Conservation (phyloP, 2,888 invertebrate species). For the Heliconius charithonia region DNA sequence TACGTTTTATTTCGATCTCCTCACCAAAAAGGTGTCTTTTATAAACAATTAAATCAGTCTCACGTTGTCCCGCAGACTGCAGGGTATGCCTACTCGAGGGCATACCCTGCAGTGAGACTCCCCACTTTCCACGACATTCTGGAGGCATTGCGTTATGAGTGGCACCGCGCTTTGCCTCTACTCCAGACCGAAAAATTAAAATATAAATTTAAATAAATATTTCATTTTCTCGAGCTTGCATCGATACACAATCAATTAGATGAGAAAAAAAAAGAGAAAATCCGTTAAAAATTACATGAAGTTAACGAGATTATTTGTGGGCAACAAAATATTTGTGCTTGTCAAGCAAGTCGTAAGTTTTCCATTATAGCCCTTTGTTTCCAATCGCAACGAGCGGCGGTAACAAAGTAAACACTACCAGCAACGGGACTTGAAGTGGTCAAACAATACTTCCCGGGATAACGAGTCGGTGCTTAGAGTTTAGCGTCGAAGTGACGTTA, state of each 20-base stretch:
- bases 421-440: constrained; percentile 46
- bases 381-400: constrained; percentile 12
- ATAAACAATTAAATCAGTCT: too few species aligned
- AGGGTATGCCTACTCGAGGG: too few species aligned
- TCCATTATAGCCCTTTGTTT: constrained; percentile 29
- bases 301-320: constrained; percentile 14
- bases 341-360: constrained; percentile 12
- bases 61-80: too few species aligned
- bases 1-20: too few species aligned
- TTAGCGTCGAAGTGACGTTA: constrained; percentile 39
- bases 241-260: background rate
- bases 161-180: too few species aligned
- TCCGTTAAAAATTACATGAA: background rate
- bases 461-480: constrained; percentile 41
- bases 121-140: too few species aligned
- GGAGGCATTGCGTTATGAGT: too few species aligned
- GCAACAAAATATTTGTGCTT: constrained; percentile 20
- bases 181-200: too few species aligned
- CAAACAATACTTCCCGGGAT: constrained; percentile 40
- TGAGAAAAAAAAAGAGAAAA: background rate
- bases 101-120: too few species aligned
- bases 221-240: too few species aligned
- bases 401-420: constrained; percentile 36
- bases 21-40: too few species aligned
- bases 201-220: background rate